phyloP scores from a whole-genome alignment of 2,888 invertebrate genomes.

The Danaus chrysippus region DNA sequence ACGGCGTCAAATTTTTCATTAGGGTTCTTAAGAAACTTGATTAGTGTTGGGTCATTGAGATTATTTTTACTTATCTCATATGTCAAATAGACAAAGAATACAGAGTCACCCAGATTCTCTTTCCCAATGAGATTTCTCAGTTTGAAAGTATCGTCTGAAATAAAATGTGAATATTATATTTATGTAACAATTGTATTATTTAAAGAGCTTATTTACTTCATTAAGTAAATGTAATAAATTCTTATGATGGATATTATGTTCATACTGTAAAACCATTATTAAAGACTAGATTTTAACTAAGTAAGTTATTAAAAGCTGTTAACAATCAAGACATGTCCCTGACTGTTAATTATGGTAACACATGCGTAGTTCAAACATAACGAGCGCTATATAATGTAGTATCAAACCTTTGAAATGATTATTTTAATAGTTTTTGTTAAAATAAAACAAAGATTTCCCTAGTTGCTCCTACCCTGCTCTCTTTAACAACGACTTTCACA shows the following conservation, averaged over 20 bases:
- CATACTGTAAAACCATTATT: too few relatives aligned
- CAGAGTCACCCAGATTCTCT: conserved; percentile 39
- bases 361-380: too few relatives aligned
- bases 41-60: conserved; percentile 39
- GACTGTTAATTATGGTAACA: too few relatives aligned
- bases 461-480: not conserved
- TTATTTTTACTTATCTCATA: conserved; percentile 40
- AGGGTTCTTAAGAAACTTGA: conserved; percentile 45
- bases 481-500: not conserved
- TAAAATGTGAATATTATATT: not conserved
- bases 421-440: too few relatives aligned
- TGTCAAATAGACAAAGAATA: conserved; percentile 40
- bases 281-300: too few relatives aligned
- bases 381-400: too few relatives aligned
- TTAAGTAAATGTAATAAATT: not conserved
- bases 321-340: too few relatives aligned
- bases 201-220: not conserved
- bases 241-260: not conserved
- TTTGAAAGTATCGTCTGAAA: conserved; percentile 47
- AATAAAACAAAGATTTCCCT: too few relatives aligned
- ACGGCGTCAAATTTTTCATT: conserved; percentile 52
- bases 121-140: conserved; percentile 48
- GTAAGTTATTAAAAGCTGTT: too few relatives aligned
- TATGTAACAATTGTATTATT: conserved; percentile 2
- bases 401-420: too few relatives aligned